A percentile compares a stretch with the other conserved stretches of the same genome.
Evolutionary conservation across 53 echinoderm and acorn worm genomes (phyloP).

Genomic region (Hippasteria phrygiana): DNA sequence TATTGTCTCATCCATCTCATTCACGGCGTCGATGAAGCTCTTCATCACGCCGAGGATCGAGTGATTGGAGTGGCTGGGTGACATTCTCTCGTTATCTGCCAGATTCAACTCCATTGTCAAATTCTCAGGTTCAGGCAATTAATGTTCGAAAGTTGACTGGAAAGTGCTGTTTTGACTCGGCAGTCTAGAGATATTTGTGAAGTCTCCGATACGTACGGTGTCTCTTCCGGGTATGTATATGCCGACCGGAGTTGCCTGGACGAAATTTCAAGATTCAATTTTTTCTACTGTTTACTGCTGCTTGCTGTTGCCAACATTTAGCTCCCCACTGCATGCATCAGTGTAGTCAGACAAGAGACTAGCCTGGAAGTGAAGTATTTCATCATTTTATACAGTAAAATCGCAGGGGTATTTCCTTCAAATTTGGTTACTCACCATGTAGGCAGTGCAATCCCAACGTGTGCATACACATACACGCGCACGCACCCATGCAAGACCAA

Average conservation of each 20-base stretch:
- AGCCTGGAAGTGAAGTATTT: no score
- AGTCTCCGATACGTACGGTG: no score
- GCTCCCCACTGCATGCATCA: no score
- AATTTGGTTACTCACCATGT: not conserved
- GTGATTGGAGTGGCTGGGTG: slow-evolving; percentile 58
- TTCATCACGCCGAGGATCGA: slow-evolving; percentile 96
- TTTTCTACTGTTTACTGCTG: no score
- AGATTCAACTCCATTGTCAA: slow-evolving; percentile 70
- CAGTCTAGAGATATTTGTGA: no score
- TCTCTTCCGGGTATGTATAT: no score
- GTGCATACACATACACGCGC: not conserved
- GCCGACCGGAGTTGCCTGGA: no score
- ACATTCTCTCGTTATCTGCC: slow-evolving; percentile 68
- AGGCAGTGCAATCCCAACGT: not conserved
- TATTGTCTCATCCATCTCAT: slow-evolving; percentile 98
- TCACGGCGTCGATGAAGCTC: slow-evolving; percentile 93
- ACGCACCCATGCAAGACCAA: not conserved
- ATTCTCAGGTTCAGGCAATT: not conserved
- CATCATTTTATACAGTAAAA: slow-evolving; percentile 36
- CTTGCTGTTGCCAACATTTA: no score
- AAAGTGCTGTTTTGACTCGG: no score
- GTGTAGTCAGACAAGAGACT: no score
- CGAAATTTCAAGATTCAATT: no score
- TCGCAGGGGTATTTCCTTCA: not conserved
- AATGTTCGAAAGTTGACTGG: not conserved